A percentile compares a stretch with the other conserved stretches of the same genome.
These are phyloP conservation scores for Myotis yumanensis DNA, from an alignment of 2,113 vertebrate genomes.

Conservation along the genomic window DNA sequence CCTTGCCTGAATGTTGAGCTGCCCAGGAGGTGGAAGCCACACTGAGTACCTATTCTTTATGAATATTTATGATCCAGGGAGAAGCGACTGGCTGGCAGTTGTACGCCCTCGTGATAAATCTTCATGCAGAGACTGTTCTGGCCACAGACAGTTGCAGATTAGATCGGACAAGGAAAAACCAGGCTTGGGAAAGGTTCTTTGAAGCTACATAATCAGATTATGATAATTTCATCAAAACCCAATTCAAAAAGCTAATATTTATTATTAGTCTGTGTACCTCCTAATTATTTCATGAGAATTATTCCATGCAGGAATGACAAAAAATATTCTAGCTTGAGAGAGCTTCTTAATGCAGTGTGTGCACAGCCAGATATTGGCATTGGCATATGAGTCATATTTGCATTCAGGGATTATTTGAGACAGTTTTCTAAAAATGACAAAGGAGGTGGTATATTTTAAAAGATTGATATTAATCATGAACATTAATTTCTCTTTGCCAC, in stretches of 20 bases:
- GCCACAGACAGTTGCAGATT: conserved; percentile 43
- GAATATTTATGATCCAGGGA: conserved; percentile 39
- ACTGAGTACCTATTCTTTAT: neutral
- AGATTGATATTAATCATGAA: conserved; percentile 64
- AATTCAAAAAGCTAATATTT: conserved; percentile 80
- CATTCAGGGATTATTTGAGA: conserved; percentile 68
- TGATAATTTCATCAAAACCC: conserved; percentile 81
- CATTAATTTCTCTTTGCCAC: conserved; percentile 46
- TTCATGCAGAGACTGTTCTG: neutral
- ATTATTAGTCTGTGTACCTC: conserved; percentile 81
- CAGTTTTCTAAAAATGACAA: conserved; percentile 76
- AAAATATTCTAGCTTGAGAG: conserved; percentile 60
- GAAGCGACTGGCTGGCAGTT: conserved; percentile 43
- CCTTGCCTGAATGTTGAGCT: conserved; percentile 4
- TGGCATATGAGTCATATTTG: conserved; percentile 63
- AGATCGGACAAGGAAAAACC: conserved; percentile 51
- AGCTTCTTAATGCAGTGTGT: conserved; percentile 65
- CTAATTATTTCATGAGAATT: conserved; percentile 83
- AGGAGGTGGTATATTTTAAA: conserved; percentile 58
- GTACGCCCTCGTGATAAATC: conserved; percentile 59
- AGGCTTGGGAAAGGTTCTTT: conserved; percentile 70
- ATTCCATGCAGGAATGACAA: conserved; percentile 66
- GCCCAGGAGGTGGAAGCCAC: neutral
- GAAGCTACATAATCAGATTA: conserved; percentile 81
- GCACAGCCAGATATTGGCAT: conserved; percentile 52